Percentiles rank a stretch among this genome's conserved stretches.
phyloP scores from a whole-genome alignment of 2,797 vertebrate genomes.

The Eulemur albifrons region DNA sequence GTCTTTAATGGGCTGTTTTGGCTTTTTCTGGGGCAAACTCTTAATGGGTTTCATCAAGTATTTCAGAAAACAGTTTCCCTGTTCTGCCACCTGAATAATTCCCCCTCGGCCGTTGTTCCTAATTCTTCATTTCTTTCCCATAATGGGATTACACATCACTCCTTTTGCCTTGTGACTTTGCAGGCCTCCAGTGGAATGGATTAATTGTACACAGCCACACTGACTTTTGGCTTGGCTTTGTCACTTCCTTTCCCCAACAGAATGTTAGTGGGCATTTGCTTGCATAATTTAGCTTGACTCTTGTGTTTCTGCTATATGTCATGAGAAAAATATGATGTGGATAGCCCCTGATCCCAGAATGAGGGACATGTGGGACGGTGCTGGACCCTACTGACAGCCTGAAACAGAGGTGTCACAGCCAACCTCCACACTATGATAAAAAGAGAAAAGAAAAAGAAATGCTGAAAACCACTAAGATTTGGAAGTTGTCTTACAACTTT shows the following conservation, averaged over 20 bases:
- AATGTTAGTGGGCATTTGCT: neutral
- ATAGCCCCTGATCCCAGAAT: neutral
- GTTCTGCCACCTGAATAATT: neutral
- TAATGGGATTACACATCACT: neutral
- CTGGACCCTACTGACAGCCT: neutral
- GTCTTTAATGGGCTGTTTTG: neutral
- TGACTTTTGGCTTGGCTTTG: neutral
- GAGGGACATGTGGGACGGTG: neutral
- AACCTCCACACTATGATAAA: neutral
- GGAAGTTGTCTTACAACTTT: neutral
- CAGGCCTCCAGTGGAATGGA: neutral
- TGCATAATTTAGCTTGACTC: neutral
- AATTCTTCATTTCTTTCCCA: neutral
- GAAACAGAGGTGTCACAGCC: neutral
- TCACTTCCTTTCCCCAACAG: neutral
- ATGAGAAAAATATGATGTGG: neutral
- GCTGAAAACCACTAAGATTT: neutral
- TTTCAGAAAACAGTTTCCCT: slow-evolving; percentile 35
- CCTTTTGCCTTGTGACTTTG: neutral
- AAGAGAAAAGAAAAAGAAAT: neutral
- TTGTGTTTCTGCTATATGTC: neutral
- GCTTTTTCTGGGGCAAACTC: neutral
- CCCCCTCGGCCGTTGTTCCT: neutral
- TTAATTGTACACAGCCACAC: neutral
- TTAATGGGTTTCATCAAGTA: neutral